Percentiles rank a stretch among this genome's conserved stretches.
phyloP scores from a whole-genome alignment of 2,113 vertebrate genomes.

The Myotis brandtii region DNA sequence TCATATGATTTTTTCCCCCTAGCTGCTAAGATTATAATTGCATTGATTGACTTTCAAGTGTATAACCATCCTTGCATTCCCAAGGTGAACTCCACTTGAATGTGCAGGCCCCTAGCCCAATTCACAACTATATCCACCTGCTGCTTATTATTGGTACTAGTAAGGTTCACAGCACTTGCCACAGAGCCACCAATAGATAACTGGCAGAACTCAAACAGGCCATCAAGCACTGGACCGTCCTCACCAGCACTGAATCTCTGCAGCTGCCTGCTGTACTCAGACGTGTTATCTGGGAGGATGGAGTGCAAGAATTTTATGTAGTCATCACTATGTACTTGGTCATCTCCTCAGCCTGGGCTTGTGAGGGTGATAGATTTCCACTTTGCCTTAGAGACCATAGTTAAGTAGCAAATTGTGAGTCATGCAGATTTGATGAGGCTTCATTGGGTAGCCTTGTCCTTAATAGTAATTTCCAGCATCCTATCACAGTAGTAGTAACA shows the following conservation, averaged over 20 bases:
- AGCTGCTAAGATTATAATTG: neutral
- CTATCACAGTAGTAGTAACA: conserved; percentile 58
- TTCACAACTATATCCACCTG: conserved; percentile 98
- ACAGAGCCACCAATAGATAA: conserved; percentile 97
- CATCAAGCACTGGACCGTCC: conserved; percentile 98
- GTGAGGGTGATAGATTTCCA: conserved; percentile 97
- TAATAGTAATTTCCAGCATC: conserved; percentile 99
- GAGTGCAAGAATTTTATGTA: conserved; percentile 98
- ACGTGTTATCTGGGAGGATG: conserved; percentile 99
- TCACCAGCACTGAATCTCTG: conserved; percentile 99
- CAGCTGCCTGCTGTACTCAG: conserved; percentile 99
- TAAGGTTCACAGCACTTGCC: conserved; percentile 97
- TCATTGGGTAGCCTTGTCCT: conserved; percentile 98
- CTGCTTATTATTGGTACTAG: conserved; percentile 89
- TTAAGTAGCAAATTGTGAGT: conserved; percentile 98
- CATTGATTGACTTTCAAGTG: neutral
- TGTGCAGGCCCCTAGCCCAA: conserved; percentile 94
- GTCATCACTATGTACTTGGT: conserved; percentile 99
- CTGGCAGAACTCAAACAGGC: conserved; percentile 98
- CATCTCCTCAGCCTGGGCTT: conserved; percentile 98
- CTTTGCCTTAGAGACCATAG: conserved; percentile 98
- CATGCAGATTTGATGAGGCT: conserved; percentile 98
- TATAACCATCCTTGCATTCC: neutral
- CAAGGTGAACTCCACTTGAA: neutral
- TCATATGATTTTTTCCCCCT: neutral